Percentiles rank a stretch among this genome's conserved stretches.
phyloP scores from a whole-genome alignment of 2,888 invertebrate genomes.

The Syrphus vitripennis region DNA sequence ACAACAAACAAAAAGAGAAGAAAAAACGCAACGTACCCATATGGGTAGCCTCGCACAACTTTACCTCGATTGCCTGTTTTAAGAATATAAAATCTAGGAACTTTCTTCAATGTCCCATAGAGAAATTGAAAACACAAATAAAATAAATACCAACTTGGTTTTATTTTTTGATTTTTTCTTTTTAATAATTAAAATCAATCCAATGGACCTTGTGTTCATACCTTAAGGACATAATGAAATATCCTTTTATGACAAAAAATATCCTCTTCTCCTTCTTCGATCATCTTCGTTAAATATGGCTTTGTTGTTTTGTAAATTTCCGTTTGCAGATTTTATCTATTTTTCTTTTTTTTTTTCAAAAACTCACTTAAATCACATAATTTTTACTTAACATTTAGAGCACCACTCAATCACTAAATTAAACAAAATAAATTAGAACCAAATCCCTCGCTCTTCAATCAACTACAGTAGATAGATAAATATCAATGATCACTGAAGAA shows the following conservation, averaged over 20 bases:
- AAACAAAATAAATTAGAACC: background rate
- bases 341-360: background rate
- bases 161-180: background rate
- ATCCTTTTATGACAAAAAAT: constrained; percentile 57
- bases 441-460: constrained; percentile 30
- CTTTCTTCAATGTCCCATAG: background rate
- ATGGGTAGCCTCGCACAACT: background rate
- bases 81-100: background rate
- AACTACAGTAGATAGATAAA: background rate
- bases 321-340: background rate
- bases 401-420: constrained; percentile 22
- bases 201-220: background rate
- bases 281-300: constrained; percentile 27
- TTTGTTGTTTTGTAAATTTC: background rate
- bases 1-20: background rate
- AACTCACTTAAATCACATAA: constrained; percentile 44
- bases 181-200: background rate
- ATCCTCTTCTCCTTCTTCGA: constrained; percentile 58
- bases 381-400: constrained; percentile 25
- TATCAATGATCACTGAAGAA: constrained; percentile 47
- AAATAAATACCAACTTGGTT: too few relatives aligned
- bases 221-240: constrained; percentile 65
- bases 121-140: background rate
- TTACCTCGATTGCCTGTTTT: background rate
- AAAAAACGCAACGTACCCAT: background rate